Percentiles rank a stretch among this genome's conserved stretches.
Evolutionary conservation across 2,113 vertebrate species (phyloP).

Genomic region (Egretta garzetta): DNA sequence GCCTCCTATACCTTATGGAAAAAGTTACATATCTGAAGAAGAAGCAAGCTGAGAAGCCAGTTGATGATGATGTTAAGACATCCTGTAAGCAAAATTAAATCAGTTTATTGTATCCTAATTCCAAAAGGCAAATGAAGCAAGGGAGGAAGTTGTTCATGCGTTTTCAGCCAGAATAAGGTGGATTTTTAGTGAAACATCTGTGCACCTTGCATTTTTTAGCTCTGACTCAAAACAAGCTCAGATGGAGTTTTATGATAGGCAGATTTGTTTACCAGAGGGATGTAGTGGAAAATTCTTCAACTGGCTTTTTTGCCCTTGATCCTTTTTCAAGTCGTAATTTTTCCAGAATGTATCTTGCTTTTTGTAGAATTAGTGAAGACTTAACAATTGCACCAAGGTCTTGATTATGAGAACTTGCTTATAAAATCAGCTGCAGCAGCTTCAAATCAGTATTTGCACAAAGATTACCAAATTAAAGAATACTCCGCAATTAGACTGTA

Average conservation of each 20-base stretch:
- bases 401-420: background rate
- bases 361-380: background rate
- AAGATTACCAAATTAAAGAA: background rate
- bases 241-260: background rate
- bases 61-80: constrained; percentile 83
- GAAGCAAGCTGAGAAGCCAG: constrained; percentile 82
- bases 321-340: background rate
- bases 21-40: constrained; percentile 91
- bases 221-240: background rate
- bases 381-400: background rate
- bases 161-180: background rate
- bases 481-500: background rate
- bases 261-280: background rate
- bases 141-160: background rate
- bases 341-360: background rate
- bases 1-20: constrained; percentile 90
- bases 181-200: background rate
- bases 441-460: background rate
- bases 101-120: background rate
- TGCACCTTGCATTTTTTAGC: background rate
- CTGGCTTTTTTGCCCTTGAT: background rate
- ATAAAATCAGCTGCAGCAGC: background rate
- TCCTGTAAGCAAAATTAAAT: constrained; percentile 80
- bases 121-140: background rate
- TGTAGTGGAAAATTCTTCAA: background rate